Conservation (phyloP, 2,888 invertebrate genomes). For the Pyrrhia umbra region DNA sequence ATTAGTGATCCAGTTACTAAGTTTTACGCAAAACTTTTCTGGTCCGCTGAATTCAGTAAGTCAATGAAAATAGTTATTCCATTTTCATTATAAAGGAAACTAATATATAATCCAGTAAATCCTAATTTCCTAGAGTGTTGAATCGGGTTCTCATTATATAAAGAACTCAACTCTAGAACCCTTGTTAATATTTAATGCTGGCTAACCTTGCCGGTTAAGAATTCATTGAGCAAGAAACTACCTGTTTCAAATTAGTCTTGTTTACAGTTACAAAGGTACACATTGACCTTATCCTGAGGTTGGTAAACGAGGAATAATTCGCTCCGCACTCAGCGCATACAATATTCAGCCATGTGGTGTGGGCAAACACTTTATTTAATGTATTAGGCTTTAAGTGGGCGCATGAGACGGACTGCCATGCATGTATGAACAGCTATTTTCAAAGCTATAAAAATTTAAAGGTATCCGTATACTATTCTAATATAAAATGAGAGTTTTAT, state of each 20-base stretch:
- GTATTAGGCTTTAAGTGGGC: background rate
- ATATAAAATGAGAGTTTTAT: no score
- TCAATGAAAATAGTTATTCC: background rate
- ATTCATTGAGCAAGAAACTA: conserved; percentile 1
- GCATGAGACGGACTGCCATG: background rate
- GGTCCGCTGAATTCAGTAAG: background rate
- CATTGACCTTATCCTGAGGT: background rate
- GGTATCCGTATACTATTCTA: no score
- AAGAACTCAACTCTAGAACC: background rate
- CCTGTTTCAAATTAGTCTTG: background rate
- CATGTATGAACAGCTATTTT: background rate
- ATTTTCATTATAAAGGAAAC: no score
- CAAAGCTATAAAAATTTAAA: no score
- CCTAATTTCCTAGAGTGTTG: background rate
- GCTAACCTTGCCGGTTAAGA: background rate
- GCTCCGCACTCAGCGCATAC: background rate
- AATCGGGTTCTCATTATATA: background rate
- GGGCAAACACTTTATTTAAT: background rate
- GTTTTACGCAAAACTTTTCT: background rate
- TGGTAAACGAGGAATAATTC: conserved; percentile 1
- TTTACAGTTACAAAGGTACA: background rate
- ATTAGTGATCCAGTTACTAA: background rate
- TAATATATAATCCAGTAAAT: no score
- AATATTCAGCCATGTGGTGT: background rate
- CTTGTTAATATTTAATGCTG: background rate